phyloP scores from a whole-genome alignment of 2,113 vertebrate genomes.

The Xenotilapia flavipinnis region DNA sequence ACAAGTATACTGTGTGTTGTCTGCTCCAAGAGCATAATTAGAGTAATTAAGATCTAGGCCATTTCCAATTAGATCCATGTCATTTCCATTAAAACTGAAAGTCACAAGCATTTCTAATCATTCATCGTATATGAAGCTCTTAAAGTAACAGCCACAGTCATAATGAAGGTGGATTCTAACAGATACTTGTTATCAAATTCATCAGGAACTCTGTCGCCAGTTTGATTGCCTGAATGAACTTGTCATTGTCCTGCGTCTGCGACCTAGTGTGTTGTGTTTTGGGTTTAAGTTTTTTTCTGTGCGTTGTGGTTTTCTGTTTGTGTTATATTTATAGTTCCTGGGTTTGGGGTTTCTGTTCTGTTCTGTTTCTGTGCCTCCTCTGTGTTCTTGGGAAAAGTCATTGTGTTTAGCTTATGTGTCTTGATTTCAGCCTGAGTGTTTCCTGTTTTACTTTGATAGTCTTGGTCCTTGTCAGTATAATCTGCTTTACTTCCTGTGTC shows the following conservation, averaged over 20 bases:
- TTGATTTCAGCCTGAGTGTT: neutral
- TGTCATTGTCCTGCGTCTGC: neutral
- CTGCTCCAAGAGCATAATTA: slow-evolving; percentile 17
- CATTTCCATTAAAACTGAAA: neutral
- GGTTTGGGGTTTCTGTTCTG: neutral
- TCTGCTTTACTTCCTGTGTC: neutral
- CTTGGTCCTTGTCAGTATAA: neutral
- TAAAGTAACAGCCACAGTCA: neutral
- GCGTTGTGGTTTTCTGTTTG: neutral
- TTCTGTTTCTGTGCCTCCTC: neutral
- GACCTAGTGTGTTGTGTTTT: neutral
- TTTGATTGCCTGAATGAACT: neutral
- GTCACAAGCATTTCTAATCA: neutral
- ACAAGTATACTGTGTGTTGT: neutral
- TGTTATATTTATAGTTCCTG: neutral
- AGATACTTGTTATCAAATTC: neutral
- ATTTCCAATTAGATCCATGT: slow-evolving; percentile 26
- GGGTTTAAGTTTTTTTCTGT: neutral
- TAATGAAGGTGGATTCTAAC: neutral
- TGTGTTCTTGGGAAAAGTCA: neutral
- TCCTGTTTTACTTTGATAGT: neutral
- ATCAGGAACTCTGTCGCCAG: neutral
- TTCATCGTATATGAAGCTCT: neutral
- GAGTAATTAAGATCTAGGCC: slow-evolving; percentile 12
- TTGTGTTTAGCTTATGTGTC: neutral